Base-by-base conservation (phyloP, 2,797 vertebrate genomes). In the Harpagifer antarcticus region DNA sequence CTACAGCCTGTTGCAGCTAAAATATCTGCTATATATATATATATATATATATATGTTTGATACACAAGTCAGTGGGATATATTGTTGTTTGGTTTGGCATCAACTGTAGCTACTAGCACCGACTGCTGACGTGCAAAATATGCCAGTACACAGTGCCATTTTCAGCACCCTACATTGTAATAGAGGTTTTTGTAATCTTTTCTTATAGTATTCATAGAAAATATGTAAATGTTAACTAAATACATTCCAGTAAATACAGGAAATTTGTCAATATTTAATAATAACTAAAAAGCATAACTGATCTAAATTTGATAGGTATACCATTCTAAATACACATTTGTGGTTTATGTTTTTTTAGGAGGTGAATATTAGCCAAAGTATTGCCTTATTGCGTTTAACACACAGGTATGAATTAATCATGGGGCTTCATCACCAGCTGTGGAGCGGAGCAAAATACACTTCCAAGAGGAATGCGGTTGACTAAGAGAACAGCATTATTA, bases 1-100 rank as follows among this genome's bases (percentile, higher is more conserved):
- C 65, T 53, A n/a, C 58, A 50, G 56, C 48, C 37, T 62, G 65
- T 63, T 68, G 31, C 48, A 42, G 55, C 54, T 31, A 45, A 67
- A 64, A 40, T 50, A 69, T 73, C 7, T 43, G 7, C 48, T 20
- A 15, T 27, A 31, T 20, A 58, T 70, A 31, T 59, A 27, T 27
- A n/a, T n/a, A n/a, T 20, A 15, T 27, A 31, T 20, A 58, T 70
- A 31, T 59, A 27, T 27, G 42, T 65, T 77, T 37, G 15, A 64
- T 49, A 16, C n/a, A 63, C 73, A 10, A 67, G 9, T 20, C 9
- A 44, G 37, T 44, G 37, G 44, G 42, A 44, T 45, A 31, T 65
- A 15, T 10, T 55, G 31, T 48, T 58, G 19, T 2, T 40, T 27
- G 49, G 23, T 33, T 54, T 54, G n/a, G 9, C n/a, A 50, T 50